Percentiles rank a stretch among this genome's conserved stretches.
Conservation (phyloP, 2,113 vertebrate species). For the Cricetomys ansorgei region DNA sequence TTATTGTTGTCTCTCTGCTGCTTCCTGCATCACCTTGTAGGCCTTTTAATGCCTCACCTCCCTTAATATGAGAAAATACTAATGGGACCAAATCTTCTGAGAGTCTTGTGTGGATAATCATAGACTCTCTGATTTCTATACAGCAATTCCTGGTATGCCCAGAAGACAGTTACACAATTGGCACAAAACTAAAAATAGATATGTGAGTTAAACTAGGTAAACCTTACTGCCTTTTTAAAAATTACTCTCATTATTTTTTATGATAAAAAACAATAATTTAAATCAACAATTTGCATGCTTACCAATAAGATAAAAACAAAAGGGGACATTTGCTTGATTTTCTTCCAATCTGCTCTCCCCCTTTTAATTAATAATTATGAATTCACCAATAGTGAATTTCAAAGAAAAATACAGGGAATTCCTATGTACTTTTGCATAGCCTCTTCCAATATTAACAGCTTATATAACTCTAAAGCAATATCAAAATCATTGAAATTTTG, state of each 20-base stretch:
- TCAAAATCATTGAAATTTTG: not conserved
- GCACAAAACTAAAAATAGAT: not conserved
- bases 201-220: conserved; percentile 12
- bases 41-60: not conserved
- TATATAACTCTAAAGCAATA: not conserved
- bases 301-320: not conserved
- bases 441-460: not conserved
- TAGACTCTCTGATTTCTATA: not conserved
- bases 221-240: not conserved
- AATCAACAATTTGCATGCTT: not conserved
- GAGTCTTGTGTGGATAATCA: not conserved
- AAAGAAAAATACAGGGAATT: not conserved
- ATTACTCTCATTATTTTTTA: not conserved
- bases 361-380: not conserved
- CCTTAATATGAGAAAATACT: not conserved
- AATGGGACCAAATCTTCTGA: not conserved
- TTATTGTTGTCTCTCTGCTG: not conserved
- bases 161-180: not conserved
- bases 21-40: not conserved
- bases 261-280: not conserved
- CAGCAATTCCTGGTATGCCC: not conserved
- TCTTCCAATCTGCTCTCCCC: not conserved
- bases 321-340: not conserved
- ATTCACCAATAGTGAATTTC: not conserved
- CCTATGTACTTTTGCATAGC: not conserved